Evolutionary conservation across 2,888 invertebrate genomes (phyloP).

Genomic region (Caenorhabditis imperialis): DNA sequence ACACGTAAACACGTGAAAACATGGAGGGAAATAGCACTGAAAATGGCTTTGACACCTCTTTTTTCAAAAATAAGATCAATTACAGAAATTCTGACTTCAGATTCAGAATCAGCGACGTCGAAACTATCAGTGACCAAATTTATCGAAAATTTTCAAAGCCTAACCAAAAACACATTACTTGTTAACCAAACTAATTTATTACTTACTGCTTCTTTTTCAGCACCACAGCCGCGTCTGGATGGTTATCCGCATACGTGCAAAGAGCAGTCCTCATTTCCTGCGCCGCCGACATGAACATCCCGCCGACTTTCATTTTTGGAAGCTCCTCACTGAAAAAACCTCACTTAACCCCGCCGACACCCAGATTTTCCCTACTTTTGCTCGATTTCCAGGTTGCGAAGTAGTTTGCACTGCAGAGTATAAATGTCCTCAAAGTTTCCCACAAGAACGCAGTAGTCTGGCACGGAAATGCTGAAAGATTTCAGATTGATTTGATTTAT

Average conservation of each 20-base stretch:
- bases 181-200: not conserved
- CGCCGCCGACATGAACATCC: slow-evolving; percentile 87
- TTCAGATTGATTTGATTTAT: too few species aligned
- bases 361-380: slow-evolving; percentile 33
- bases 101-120: too few species aligned
- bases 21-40: too few species aligned
- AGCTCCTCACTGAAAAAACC: slow-evolving; percentile 74
- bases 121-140: too few species aligned
- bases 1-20: too few species aligned
- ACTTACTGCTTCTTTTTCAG: slow-evolving; percentile 90
- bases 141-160: slow-evolving; percentile 1
- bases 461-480: slow-evolving; percentile 51
- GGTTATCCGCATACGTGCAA: slow-evolving; percentile 90
- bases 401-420: slow-evolving; percentile 87
- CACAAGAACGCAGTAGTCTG: slow-evolving; percentile 85
- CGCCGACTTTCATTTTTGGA: slow-evolving; percentile 89
- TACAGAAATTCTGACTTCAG: too few species aligned
- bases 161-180: too few species aligned
- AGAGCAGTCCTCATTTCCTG: slow-evolving; percentile 85
- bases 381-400: slow-evolving; percentile 78
- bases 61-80: too few species aligned
- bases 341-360: not conserved
- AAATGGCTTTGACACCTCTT: too few species aligned
- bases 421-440: slow-evolving; percentile 91
- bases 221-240: slow-evolving; percentile 93